A percentile compares a stretch with the other conserved stretches of the same genome.
phyloP scores from a whole-genome alignment of 2,888 invertebrate species.

The Entomobrya proxima region DNA sequence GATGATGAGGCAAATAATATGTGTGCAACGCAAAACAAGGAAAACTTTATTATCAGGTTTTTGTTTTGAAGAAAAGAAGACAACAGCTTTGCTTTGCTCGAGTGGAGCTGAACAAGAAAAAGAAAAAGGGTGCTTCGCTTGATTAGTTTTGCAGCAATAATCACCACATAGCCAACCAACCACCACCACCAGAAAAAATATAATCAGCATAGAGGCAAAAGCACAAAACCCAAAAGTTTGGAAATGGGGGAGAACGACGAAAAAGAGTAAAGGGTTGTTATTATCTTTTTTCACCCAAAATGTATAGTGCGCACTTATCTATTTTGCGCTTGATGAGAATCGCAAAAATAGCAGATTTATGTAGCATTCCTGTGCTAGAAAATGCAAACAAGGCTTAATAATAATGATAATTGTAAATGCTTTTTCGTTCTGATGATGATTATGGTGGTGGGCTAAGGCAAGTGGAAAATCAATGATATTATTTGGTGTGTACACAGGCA shows the following conservation, averaged over 20 bases:
- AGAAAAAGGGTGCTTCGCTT: constrained; percentile 53
- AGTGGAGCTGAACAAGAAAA: background rate
- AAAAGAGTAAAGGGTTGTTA: constrained; percentile 54
- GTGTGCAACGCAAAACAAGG: background rate
- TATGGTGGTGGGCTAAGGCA: constrained; percentile 41
- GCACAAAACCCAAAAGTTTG: constrained; percentile 13
- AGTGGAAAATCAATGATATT: constrained; percentile 60
- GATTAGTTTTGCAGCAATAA: constrained; percentile 62
- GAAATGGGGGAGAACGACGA: constrained; percentile 1
- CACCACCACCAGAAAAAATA: constrained; percentile 29
- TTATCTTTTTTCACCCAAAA: constrained; percentile 55
- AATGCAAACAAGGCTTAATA: constrained; percentile 24
- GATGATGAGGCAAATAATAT: constrained; percentile 9
- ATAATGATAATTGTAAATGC: background rate
- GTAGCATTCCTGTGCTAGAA: background rate
- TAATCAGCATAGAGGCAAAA: constrained; percentile 39
- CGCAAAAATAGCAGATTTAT: too few relatives aligned
- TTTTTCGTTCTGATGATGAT: background rate
- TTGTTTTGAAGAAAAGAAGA: constrained; percentile 21
- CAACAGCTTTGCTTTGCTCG: too few relatives aligned
- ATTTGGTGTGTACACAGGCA: background rate
- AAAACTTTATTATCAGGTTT: constrained; percentile 38
- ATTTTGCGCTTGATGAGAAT: constrained; percentile 49
- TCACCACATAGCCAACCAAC: constrained; percentile 16
- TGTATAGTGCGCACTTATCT: constrained; percentile 31